Percentiles rank a stretch among this genome's conserved stretches.
These are phyloP conservation scores for Cryptus viduatorius DNA, from an alignment of 2,888 invertebrate species.

Conservation along the genomic window DNA sequence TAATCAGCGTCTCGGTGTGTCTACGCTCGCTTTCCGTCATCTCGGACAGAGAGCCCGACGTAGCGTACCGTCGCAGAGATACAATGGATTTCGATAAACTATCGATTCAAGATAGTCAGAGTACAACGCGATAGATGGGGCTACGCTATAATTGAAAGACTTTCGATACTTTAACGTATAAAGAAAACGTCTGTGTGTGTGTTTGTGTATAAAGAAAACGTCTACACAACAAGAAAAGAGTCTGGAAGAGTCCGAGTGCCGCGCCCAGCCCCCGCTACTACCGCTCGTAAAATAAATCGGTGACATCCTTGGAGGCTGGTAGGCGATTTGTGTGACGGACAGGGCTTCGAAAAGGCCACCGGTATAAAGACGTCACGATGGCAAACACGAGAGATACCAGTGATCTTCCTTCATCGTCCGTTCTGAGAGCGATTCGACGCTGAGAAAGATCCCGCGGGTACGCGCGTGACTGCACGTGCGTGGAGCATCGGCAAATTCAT, in stretches of 20 bases:
- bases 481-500: slow-evolving; percentile 81
- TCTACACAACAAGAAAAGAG: slow-evolving; percentile 50
- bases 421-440: slow-evolving; percentile 39
- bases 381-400: slow-evolving; percentile 47
- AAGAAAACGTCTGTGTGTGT: not conserved
- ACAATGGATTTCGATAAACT: slow-evolving; percentile 80
- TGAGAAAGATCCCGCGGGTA: slow-evolving; percentile 45
- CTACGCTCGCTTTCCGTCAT: slow-evolving; percentile 27
- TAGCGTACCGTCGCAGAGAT: slow-evolving; percentile 67
- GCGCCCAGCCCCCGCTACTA: slow-evolving; percentile 73
- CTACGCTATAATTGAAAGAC: slow-evolving; percentile 28
- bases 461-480: slow-evolving; percentile 58
- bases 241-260: slow-evolving; percentile 62
- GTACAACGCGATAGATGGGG: slow-evolving; percentile 51
- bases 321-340: slow-evolving; percentile 82
- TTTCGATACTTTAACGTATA: slow-evolving; percentile 32
- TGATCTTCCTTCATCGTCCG: slow-evolving; percentile 55
- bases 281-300: slow-evolving; percentile 83
- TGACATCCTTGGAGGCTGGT: slow-evolving; percentile 81
- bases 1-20: slow-evolving; percentile 36
- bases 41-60: slow-evolving; percentile 12
- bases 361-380: slow-evolving; percentile 81
- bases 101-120: slow-evolving; percentile 75
- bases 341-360: slow-evolving; percentile 69
- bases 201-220: not conserved